These are phyloP conservation scores for Rhinolophus sinicus DNA, from an alignment of 2,113 vertebrate species.

Conservation along the genomic window DNA sequence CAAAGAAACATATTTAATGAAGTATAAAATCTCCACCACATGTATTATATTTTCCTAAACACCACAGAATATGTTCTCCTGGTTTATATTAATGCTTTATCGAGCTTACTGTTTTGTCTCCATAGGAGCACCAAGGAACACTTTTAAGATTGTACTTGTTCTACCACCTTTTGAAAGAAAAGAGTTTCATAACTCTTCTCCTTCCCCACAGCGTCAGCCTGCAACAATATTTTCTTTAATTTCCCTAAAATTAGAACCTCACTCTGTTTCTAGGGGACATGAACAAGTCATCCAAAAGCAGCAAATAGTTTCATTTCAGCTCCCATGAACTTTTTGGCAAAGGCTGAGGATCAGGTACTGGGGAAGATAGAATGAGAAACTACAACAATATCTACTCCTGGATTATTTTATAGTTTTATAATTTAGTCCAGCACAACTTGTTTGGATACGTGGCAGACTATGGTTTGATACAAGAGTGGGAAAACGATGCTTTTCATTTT, in stretches of 20 bases:
- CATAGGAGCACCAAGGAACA: neutral
- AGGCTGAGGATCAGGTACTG: neutral
- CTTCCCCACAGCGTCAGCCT: neutral
- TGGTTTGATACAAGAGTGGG: neutral
- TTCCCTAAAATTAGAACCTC: neutral
- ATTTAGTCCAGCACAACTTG: neutral
- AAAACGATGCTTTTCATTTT: neutral
- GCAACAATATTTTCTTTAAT: neutral
- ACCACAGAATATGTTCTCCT: neutral
- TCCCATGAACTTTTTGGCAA: neutral
- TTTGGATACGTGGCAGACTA: neutral
- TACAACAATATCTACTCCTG: neutral
- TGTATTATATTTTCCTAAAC: neutral
- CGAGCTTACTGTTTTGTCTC: constrained; percentile 5
- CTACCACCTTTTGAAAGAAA: neutral
- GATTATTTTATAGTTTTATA: neutral
- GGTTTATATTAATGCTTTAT: neutral
- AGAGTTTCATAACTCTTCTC: neutral
- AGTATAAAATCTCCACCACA: neutral
- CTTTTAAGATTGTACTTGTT: neutral
- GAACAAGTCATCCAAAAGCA: neutral
- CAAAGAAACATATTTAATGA: neutral
- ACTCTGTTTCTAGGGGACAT: neutral
- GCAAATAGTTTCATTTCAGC: neutral
- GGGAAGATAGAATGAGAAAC: neutral